Evolutionary conservation across 1,140 invertebrate genomes (phyloP).

Genomic region (Chrysoperla carnea): DNA sequence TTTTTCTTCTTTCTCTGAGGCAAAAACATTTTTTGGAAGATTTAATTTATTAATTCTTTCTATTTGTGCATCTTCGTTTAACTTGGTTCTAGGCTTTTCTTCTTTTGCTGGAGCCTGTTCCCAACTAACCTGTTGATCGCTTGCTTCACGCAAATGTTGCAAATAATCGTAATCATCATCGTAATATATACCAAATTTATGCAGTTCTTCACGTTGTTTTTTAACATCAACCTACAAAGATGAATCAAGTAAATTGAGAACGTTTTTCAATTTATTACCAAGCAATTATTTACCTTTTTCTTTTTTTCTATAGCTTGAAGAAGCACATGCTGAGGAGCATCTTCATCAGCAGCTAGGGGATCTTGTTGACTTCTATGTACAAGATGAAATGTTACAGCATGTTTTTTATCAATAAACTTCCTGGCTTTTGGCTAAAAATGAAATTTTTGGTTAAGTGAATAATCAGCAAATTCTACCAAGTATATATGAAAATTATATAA

Average conservation of each 20-base stretch:
- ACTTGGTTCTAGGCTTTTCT: slow-evolving; percentile 16
- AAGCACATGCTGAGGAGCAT: slow-evolving; percentile 71
- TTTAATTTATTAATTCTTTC: slow-evolving; percentile 30
- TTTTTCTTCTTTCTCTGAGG: slow-evolving; percentile 72
- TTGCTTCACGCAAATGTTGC: slow-evolving; percentile 69
- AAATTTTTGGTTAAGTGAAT: no score
- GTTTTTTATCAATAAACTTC: slow-evolving; percentile 85
- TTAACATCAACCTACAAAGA: slow-evolving; percentile 16
- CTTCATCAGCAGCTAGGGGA: slow-evolving; percentile 75
- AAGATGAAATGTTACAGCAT: slow-evolving; percentile 77
- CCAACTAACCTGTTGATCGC: slow-evolving; percentile 24
- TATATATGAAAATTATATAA: no score
- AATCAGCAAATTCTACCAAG: no score
- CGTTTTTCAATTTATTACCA: neutral
- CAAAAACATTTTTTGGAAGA: slow-evolving; percentile 82
- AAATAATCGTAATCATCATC: slow-evolving; percentile 95
- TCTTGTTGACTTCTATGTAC: slow-evolving; percentile 86
- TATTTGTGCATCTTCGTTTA: slow-evolving; percentile 14
- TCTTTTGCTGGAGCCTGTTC: slow-evolving; percentile 8
- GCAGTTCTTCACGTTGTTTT: slow-evolving; percentile 57
- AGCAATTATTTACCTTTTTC: slow-evolving; percentile 2
- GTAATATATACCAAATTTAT: slow-evolving; percentile 87
- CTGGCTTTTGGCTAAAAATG: slow-evolving; percentile 52
- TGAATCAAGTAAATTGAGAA: neutral
- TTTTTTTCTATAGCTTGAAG: slow-evolving; percentile 31